Evolutionary conservation across 2,113 vertebrate species (phyloP).

Genomic region (Crotalus horridus): DNA sequence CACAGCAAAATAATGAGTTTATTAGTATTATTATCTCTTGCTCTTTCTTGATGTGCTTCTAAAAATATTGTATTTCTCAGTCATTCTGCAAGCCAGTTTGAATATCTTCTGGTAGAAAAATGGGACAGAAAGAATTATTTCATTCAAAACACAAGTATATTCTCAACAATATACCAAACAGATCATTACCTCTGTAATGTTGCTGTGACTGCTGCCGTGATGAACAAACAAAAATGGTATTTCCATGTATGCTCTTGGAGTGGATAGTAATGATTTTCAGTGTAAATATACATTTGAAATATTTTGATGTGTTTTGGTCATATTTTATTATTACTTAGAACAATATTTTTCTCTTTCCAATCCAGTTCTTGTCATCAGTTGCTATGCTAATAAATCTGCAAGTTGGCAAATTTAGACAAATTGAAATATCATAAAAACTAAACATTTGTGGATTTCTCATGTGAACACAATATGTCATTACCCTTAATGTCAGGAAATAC

Average conservation of each 20-base stretch:
- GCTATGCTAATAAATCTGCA: background rate
- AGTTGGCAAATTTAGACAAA: background rate
- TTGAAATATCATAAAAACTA: conserved; percentile 5
- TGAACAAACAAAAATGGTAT: background rate
- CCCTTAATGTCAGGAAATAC: background rate
- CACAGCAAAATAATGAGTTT: background rate
- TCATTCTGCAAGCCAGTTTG: background rate
- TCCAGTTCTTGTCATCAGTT: background rate
- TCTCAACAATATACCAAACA: background rate
- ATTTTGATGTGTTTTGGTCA: background rate
- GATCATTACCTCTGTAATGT: background rate
- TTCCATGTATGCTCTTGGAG: background rate
- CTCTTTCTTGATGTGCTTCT: background rate
- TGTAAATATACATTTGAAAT: background rate
- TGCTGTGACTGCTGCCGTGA: background rate
- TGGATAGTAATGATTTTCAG: background rate
- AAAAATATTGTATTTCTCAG: background rate
- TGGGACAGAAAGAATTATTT: background rate
- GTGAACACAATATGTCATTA: background rate
- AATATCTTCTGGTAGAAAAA: background rate
- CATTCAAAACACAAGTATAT: background rate
- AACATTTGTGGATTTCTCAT: background rate
- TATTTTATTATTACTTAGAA: background rate
- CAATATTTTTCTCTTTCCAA: background rate
- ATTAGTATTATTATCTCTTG: background rate